Conservation (phyloP, 2,888 invertebrate species). For the Campopleginae sp. region DNA sequence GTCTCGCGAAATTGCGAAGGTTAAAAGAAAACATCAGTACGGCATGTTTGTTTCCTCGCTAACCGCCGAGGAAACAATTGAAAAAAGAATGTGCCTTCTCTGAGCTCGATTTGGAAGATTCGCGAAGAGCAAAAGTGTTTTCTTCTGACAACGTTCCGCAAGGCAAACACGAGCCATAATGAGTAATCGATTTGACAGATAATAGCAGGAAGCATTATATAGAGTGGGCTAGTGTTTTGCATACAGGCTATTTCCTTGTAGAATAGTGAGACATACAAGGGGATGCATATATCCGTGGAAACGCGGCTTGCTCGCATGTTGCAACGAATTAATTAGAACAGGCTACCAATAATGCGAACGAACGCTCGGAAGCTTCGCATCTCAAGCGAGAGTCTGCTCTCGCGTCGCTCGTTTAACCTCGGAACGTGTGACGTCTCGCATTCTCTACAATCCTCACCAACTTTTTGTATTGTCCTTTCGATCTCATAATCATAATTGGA, state of each 20-base stretch:
- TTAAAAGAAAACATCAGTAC: neutral
- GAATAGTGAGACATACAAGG: conserved; percentile 15
- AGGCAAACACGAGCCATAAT: neutral
- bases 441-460: neutral
- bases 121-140: neutral
- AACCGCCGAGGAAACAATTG: neutral
- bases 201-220: conserved; percentile 34
- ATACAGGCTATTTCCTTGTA: conserved; percentile 37
- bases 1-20: neutral
- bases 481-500: neutral
- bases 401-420: neutral
- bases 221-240: neutral
- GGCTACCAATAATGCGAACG: conserved; percentile 35
- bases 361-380: conserved; percentile 34
- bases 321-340: conserved; percentile 53
- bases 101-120: neutral
- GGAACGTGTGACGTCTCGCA: neutral
- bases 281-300: conserved; percentile 9
- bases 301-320: conserved; percentile 44
- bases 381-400: neutral
- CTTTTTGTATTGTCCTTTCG: conserved; percentile 8
- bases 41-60: neutral
- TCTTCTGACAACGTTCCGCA: neutral
- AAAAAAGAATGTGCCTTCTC: neutral
- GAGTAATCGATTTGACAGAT: conserved; percentile 35